Percentiles rank a stretch among this genome's conserved stretches.
Conservation (phyloP, 2,113 vertebrate genomes). For the Pristiophorus japonicus region DNA sequence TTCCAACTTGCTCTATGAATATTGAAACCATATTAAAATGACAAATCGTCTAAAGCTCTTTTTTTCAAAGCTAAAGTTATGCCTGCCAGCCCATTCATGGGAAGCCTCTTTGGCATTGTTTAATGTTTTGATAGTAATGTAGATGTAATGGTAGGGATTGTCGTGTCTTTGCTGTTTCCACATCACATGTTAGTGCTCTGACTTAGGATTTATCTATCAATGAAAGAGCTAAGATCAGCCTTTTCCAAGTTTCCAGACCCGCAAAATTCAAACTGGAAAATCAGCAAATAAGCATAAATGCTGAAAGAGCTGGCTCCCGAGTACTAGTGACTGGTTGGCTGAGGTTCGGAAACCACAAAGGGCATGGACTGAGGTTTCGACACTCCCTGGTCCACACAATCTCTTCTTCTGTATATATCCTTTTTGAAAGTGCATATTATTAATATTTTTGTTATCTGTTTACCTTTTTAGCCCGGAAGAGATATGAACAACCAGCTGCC, state of each 20-base stretch:
- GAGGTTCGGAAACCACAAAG: neutral
- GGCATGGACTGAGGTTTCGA: neutral
- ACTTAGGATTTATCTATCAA: neutral
- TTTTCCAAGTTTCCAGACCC: neutral
- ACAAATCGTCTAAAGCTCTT: neutral
- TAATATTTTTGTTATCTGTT: slow-evolving; percentile 38
- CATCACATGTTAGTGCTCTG: neutral
- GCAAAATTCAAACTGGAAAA: neutral
- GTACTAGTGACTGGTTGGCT: neutral
- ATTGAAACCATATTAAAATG: neutral
- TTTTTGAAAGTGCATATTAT: slow-evolving; percentile 1
- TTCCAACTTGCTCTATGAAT: neutral
- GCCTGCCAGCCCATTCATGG: neutral
- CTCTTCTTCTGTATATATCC: neutral
- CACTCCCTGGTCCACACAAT: neutral
- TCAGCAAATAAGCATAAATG: neutral
- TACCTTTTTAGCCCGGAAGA: slow-evolving; percentile 62
- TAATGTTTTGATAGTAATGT: neutral
- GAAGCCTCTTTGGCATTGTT: neutral
- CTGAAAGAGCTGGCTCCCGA: neutral
- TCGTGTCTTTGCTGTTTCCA: neutral
- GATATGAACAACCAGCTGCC: slow-evolving; percentile 57
- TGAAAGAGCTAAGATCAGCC: neutral
- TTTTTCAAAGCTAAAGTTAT: neutral
- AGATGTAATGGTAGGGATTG: neutral